phyloP scores from a whole-genome alignment of 2,113 vertebrate genomes.

The Motacilla tschutschensis region DNA sequence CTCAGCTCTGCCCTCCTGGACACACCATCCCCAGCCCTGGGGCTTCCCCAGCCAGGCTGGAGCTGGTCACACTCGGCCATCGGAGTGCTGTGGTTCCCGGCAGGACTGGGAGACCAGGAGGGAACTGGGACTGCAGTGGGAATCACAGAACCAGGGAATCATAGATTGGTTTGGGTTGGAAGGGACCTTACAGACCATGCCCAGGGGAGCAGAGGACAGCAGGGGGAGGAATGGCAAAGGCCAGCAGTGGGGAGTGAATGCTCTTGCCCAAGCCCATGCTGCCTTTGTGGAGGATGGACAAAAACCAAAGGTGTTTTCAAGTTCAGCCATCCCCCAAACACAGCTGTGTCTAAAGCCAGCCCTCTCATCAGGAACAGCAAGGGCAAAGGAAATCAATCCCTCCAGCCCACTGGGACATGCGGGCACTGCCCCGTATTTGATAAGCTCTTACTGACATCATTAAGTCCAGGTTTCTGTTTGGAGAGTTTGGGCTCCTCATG shows the following conservation, averaged over 20 bases:
- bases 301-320: background rate
- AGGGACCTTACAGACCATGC: background rate
- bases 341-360: background rate
- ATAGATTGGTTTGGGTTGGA: background rate
- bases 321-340: background rate
- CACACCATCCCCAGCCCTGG: background rate
- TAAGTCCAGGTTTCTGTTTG: background rate
- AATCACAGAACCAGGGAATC: background rate
- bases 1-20: background rate
- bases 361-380: background rate
- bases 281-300: background rate
- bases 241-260: fast-evolving
- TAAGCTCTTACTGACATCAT: background rate
- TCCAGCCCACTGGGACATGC: background rate
- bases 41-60: background rate
- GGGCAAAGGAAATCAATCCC: background rate
- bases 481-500: background rate
- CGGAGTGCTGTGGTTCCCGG: fast-evolving
- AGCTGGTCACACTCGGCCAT: background rate
- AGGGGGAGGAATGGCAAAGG: background rate
- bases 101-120: background rate
- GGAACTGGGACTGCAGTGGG: no score
- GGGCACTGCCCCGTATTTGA: fast-evolving
- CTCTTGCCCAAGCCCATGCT: background rate
- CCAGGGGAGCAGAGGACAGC: background rate